Conservation (phyloP, 2,113 vertebrate genomes). For the Cyanistes caeruleus region DNA sequence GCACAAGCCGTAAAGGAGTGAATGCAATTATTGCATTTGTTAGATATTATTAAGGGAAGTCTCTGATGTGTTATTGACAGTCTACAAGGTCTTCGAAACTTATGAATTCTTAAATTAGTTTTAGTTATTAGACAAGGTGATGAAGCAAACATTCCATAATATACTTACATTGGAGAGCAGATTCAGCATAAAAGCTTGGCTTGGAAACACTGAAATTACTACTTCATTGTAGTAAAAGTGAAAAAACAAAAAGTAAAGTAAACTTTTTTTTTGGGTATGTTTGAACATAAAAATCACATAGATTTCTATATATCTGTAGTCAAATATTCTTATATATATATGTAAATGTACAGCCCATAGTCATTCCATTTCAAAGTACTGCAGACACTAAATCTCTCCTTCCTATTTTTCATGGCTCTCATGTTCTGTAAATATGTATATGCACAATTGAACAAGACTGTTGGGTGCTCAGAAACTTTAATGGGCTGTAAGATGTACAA, state of each 20-base stretch:
- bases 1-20: background rate
- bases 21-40: background rate
- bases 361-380: background rate
- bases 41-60: background rate
- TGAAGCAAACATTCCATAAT: constrained; percentile 11
- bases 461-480: background rate
- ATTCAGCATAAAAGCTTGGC: background rate
- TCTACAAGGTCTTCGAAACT: background rate
- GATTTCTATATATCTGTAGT: background rate
- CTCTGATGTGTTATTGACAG: background rate
- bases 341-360: background rate
- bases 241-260: no score
- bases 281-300: background rate
- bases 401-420: background rate
- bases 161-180: background rate
- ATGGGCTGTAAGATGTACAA: background rate
- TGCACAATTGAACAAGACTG: background rate
- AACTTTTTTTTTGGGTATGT: background rate
- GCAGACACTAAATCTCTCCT: background rate
- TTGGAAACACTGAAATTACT: background rate
- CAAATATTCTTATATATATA: background rate
- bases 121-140: background rate
- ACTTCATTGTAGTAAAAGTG: no score
- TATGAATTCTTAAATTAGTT: constrained; percentile 30
- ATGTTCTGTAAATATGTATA: background rate